Conservation (phyloP, 2,888 invertebrate species). For the Zelleria hepariella region DNA sequence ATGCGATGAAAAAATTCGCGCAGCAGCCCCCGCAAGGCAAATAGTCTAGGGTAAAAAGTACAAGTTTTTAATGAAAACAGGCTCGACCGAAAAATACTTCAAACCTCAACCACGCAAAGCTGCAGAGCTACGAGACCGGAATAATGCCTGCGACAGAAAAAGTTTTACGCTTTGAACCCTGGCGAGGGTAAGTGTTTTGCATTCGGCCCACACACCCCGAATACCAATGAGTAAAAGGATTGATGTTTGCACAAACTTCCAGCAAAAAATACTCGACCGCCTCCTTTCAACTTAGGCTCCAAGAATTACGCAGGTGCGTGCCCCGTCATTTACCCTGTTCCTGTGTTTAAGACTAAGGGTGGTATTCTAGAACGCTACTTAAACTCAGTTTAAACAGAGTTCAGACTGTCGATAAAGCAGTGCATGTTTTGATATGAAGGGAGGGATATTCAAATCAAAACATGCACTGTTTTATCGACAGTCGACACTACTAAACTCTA, state of each 20-base stretch:
- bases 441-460: too few species aligned
- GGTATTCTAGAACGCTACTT: too few species aligned
- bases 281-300: constrained; percentile 9
- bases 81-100: constrained; percentile 58
- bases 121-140: constrained; percentile 65
- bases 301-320: neutral
- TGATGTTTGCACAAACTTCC: constrained; percentile 48
- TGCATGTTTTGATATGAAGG: too few species aligned
- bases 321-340: too few species aligned
- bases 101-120: constrained; percentile 66
- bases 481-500: too few species aligned
- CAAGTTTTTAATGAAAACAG: constrained; percentile 62
- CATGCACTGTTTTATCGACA: too few species aligned
- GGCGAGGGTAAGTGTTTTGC: constrained; percentile 68
- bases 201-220: constrained; percentile 58
- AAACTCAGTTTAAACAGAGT: too few species aligned
- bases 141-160: constrained; percentile 67
- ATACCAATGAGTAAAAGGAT: constrained; percentile 65
- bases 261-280: constrained; percentile 19
- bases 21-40: constrained; percentile 15
- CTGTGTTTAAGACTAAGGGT: too few species aligned
- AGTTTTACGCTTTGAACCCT: constrained; percentile 66
- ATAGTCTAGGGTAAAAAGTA: constrained; percentile 19
- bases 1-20: neutral
- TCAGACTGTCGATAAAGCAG: too few species aligned